These are phyloP conservation scores for Strix aluco DNA, from an alignment of 2,113 vertebrate species.

Conservation along the genomic window DNA sequence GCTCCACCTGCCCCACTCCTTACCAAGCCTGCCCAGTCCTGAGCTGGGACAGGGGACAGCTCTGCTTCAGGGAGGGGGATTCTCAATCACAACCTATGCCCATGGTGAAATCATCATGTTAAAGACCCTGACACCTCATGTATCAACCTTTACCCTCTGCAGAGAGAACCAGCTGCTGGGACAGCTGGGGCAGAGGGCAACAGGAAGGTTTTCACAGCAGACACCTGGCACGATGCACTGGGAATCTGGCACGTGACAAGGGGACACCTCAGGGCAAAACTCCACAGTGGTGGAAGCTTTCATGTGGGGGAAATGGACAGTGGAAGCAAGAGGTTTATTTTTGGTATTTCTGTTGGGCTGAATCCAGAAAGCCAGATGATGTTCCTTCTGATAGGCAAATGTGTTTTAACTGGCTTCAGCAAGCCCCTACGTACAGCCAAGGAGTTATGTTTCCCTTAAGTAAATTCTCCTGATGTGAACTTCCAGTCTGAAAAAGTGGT, in stretches of 20 bases:
- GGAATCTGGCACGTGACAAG: not conserved
- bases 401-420: constrained; percentile 12
- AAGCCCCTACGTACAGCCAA: not conserved
- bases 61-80: not conserved
- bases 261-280: rapidly evolving
- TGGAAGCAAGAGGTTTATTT: not conserved
- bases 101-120: rapidly evolving
- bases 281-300: not conserved
- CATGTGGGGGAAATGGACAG: not conserved
- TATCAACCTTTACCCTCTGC: not conserved
- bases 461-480: constrained; percentile 4
- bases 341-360: not conserved
- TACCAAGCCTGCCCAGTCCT: not conserved
- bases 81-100: not conserved
- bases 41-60: not conserved
- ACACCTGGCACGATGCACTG: not conserved
- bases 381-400: not conserved
- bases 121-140: no score
- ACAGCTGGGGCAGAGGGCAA: not conserved
- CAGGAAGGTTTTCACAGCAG: not conserved
- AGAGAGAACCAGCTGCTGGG: not conserved
- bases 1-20: not conserved
- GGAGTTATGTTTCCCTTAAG: not conserved
- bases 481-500: not conserved
- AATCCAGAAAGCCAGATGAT: constrained; percentile 1